Conservation (phyloP, 1,140 invertebrate genomes). For the Pseudomyrmex cubaensis region DNA sequence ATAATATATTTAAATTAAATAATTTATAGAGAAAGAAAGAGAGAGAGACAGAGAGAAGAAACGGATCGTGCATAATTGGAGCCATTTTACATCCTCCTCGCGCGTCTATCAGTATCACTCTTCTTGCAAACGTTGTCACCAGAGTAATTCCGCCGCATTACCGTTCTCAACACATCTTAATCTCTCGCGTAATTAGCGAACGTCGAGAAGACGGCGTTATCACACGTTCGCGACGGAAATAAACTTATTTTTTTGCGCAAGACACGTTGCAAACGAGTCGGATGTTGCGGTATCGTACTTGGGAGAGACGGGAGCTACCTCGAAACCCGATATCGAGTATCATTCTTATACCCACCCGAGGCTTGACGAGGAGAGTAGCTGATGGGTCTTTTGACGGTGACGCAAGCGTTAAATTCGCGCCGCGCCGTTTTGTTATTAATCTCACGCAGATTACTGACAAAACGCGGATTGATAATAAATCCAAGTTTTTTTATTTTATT, state of each 20-base stretch:
- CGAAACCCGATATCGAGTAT: slow-evolving; percentile 27
- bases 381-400: not conserved
- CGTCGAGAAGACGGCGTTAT: slow-evolving; percentile 14
- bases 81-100: not conserved
- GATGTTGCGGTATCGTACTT: slow-evolving; percentile 29
- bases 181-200: slow-evolving; percentile 10
- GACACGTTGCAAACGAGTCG: not conserved
- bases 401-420: slow-evolving; percentile 21
- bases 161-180: slow-evolving; percentile 13
- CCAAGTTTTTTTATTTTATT: not conserved
- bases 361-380: not conserved
- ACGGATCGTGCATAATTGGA: not conserved
- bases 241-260: slow-evolving; percentile 28
- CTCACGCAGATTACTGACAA: not conserved
- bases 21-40: too few species aligned
- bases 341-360: not conserved
- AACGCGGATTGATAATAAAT: not conserved
- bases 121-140: slow-evolving; percentile 1
- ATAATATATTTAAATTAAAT: too few species aligned
- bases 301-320: not conserved
- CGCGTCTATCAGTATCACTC: not conserved
- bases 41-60: not conserved
- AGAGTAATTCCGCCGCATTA: slow-evolving; percentile 16
- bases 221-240: slow-evolving; percentile 11
- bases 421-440: not conserved